phyloP scores from a whole-genome alignment of 2,113 vertebrate species.

The Heterotis niloticus region DNA sequence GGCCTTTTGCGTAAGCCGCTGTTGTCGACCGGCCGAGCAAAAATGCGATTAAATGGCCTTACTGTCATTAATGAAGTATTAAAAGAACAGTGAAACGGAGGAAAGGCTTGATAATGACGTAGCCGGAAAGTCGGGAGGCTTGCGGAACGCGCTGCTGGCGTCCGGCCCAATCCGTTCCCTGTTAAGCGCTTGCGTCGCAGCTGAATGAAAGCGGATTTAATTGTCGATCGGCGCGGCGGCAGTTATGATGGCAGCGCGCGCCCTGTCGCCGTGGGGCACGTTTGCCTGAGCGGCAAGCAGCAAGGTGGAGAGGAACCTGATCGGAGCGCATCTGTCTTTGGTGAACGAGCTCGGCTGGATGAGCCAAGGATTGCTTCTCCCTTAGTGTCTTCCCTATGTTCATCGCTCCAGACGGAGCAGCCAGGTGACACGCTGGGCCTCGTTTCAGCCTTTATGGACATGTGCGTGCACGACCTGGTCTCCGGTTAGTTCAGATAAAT shows the following conservation, averaged over 20 bases:
- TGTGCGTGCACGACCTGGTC: too few species aligned
- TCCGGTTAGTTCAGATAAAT: too few species aligned
- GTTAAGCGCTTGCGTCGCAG: background rate
- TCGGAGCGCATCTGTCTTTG: background rate
- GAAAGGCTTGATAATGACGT: too few species aligned
- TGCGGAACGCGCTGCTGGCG: too few species aligned
- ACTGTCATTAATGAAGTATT: background rate
- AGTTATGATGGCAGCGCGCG: background rate
- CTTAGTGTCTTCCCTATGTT: too few species aligned
- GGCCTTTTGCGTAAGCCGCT: background rate
- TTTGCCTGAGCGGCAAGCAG: background rate
- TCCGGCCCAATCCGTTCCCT: background rate
- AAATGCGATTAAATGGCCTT: background rate
- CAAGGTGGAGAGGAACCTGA: background rate
- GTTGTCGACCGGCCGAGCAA: background rate
- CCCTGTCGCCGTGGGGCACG: background rate
- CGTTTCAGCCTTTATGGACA: too few species aligned
- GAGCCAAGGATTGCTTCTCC: too few species aligned
- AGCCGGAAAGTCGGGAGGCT: too few species aligned
- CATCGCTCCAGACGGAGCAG: too few species aligned
- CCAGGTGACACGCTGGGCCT: too few species aligned
- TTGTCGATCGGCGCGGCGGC: background rate
- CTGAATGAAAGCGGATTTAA: background rate
- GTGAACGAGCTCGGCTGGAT: too few species aligned
- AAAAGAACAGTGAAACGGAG: background rate